Conservation (phyloP, 2,113 vertebrate species). For the Tinamus guttatus region DNA sequence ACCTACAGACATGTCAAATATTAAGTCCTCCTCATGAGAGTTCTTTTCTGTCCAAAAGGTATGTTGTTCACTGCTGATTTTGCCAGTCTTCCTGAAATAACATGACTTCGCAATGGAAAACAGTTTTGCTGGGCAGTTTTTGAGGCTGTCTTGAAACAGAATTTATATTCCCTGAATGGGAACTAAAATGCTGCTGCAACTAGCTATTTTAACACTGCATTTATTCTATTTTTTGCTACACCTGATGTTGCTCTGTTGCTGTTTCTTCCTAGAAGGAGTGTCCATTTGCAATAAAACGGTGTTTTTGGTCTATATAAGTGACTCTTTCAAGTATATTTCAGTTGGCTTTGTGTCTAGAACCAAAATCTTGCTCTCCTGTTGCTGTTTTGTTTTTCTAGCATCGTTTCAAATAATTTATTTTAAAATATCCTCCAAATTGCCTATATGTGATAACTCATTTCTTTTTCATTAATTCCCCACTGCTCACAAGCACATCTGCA, state of each 20-base stretch:
- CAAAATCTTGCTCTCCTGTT: background rate
- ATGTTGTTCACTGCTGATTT: constrained; percentile 74
- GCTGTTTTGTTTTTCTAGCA: background rate
- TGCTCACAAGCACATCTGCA: background rate
- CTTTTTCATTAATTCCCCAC: background rate
- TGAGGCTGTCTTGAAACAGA: background rate
- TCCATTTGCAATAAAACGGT: background rate
- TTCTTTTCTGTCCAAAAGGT: constrained; percentile 81
- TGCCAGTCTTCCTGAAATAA: constrained; percentile 64
- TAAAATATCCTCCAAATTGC: background rate
- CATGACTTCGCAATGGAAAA: constrained; percentile 19
- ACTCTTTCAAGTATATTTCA: background rate
- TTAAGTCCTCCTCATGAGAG: constrained; percentile 77
- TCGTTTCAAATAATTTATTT: background rate
- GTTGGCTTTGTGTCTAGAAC: background rate
- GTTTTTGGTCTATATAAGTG: background rate
- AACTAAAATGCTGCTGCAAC: background rate
- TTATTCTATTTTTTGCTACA: background rate
- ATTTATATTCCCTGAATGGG: background rate
- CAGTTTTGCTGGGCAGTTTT: constrained; percentile 20
- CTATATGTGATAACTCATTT: background rate
- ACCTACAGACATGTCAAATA: constrained; percentile 75
- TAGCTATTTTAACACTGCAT: background rate
- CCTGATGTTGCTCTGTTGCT: background rate
- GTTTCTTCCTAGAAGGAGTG: background rate